These are phyloP conservation scores for Rynchops niger DNA, from an alignment of 2,113 vertebrate species.

Conservation along the genomic window DNA sequence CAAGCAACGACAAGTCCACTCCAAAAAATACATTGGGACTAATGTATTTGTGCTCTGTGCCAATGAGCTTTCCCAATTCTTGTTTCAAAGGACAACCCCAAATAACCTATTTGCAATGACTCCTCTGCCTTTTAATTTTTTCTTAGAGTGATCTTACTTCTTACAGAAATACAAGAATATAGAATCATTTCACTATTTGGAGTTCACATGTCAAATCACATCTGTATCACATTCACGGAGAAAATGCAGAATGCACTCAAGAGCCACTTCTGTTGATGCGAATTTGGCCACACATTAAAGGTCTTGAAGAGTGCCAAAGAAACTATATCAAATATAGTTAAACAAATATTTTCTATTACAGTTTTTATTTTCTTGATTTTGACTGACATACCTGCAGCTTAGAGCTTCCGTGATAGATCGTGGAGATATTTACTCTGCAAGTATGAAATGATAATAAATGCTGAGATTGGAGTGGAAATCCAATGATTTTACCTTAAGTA, in stretches of 20 bases:
- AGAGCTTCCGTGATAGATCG: background rate
- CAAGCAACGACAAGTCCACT: background rate
- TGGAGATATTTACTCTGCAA: background rate
- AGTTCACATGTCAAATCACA: background rate
- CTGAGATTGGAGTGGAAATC: background rate
- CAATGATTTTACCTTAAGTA: background rate
- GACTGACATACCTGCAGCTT: background rate
- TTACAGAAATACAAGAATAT: background rate
- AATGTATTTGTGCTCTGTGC: background rate
- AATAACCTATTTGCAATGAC: background rate
- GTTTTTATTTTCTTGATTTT: background rate
- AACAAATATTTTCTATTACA: background rate
- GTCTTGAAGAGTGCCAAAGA: background rate
- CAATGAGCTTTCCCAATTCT: background rate
- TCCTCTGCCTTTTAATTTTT: background rate
- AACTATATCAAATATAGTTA: background rate
- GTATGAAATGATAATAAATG: background rate
- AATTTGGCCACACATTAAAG: background rate
- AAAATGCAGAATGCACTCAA: background rate
- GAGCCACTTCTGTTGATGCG: background rate
- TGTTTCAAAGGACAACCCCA: background rate
- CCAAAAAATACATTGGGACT: background rate
- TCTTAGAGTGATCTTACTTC: background rate
- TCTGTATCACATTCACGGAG: background rate
- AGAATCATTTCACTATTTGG: background rate